Evolutionary conservation across 2,888 invertebrate genomes (phyloP).

Genomic region (Drosophila subquinaria): DNA sequence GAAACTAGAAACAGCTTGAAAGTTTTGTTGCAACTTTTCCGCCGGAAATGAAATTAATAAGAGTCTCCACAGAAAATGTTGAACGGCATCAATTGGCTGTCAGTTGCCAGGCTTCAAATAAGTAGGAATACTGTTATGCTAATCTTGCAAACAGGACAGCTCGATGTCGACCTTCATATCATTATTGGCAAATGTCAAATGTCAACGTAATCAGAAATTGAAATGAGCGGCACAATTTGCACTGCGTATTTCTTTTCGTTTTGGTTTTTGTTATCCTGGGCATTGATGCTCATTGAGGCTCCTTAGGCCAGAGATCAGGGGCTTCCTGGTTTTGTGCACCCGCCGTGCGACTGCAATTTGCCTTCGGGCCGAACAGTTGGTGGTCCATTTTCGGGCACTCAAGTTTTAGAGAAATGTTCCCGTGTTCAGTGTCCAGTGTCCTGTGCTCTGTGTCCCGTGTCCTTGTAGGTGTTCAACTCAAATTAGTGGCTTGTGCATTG

Average conservation of each 20-base stretch:
- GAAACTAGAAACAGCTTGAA: constrained; percentile 61
- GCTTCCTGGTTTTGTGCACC: constrained; percentile 52
- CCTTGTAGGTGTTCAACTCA: constrained; percentile 73
- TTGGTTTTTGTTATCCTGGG: constrained; percentile 26
- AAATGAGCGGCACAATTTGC: constrained; percentile 63
- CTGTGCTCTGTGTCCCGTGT: constrained; percentile 26
- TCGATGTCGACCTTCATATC: neutral
- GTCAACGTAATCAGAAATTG: constrained; percentile 44
- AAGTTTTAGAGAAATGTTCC: constrained; percentile 30
- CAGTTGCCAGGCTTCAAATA: constrained; percentile 35
- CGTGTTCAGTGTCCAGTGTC: constrained; percentile 24
- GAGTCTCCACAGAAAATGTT: constrained; percentile 13
- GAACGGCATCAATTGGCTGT: constrained; percentile 44
- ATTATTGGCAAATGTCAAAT: constrained; percentile 33
- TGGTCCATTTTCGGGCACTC: constrained; percentile 57
- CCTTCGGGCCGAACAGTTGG: constrained; percentile 70
- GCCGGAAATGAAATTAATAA: constrained; percentile 61
- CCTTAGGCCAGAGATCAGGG: constrained; percentile 40
- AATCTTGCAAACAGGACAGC: neutral
- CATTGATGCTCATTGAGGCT: constrained; percentile 40
- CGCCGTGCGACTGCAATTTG: constrained; percentile 72
- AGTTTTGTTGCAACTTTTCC: constrained; percentile 35
- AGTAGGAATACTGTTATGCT: neutral
- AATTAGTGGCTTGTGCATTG: constrained; percentile 72
- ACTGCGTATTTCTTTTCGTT: constrained; percentile 20